Percentiles rank a stretch among this genome's conserved stretches.
Evolutionary conservation across 2,797 vertebrate species (phyloP).

Genomic region (Pantherophis alleghaniensis): DNA sequence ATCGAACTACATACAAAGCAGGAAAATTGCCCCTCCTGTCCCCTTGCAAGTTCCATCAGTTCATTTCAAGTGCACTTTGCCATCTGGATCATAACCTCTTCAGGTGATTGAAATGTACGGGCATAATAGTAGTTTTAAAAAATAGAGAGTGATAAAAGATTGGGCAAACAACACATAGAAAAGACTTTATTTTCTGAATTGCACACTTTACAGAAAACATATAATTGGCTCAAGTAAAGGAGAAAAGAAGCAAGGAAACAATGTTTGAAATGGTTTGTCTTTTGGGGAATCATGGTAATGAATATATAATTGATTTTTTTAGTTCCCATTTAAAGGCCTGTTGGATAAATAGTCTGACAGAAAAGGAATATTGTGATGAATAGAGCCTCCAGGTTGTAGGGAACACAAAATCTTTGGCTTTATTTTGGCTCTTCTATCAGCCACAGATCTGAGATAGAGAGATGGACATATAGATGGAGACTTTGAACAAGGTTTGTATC

Average conservation of each 20-base stretch:
- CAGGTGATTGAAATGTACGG: neutral
- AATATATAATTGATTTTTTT: neutral
- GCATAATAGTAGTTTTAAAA: neutral
- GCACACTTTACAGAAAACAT: slow-evolving; percentile 1
- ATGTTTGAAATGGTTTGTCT: neutral
- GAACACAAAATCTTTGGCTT: neutral
- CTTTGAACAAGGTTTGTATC: neutral
- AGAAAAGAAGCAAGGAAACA: neutral
- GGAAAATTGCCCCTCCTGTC: neutral
- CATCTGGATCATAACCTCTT: slow-evolving; percentile 5
- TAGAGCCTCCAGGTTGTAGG: too few species aligned
- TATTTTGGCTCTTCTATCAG: neutral
- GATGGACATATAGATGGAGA: neutral
- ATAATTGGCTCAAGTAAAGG: neutral
- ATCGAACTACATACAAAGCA: neutral
- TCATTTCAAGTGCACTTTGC: neutral
- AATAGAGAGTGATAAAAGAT: neutral
- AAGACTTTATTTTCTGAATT: slow-evolving; percentile 11
- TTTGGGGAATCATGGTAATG: neutral
- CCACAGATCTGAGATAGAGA: neutral
- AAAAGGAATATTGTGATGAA: neutral
- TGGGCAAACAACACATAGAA: neutral
- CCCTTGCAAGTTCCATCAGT: neutral
- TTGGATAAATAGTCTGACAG: neutral
- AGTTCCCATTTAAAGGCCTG: neutral